Base-by-base conservation (phyloP, 2,797 vertebrate species). In the Parotocinclus haroldoi region DNA sequence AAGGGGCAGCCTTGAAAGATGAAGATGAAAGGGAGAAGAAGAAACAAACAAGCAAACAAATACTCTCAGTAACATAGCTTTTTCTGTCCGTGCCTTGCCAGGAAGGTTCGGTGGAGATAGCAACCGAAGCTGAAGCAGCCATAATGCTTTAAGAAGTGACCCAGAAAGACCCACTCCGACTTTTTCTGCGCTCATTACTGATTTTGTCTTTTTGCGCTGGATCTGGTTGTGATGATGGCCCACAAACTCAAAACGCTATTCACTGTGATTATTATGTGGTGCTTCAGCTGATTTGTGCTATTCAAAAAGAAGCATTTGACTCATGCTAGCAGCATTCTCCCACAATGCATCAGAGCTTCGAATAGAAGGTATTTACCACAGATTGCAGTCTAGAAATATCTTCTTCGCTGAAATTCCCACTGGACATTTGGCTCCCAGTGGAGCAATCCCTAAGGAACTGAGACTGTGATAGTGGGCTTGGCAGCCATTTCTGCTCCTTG, bases 41-140 rank as follows among this genome's bases (percentile, higher is more conserved):
- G 81, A 87, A 88, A 89, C 84, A 85, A 80, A 80, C 83, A 85
- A 84, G 86, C 87, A 89, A 89, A 89, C 86, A 89, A 85, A 85
- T 87, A 73, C 46, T 78, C 78, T 82, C 86, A 84, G 86, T 86
- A 80, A 89, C 85, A 85, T 77, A 83, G 83, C 81, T 83, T 84
- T 85, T 84, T 85, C 84, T 82, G 83, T 86, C 81, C 84, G 74
- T 62, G 82, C 76, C 72, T 17, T 76, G 64, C 81, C 58, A 68
- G 57, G 69, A 19, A 82, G 74, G 40, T 50, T 27, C 27, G 27
- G 5, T 27, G 27, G 27, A 69, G 69, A 12, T 66, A 48, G 39
- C 49, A 55, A 16, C 56, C 52, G 51, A 62, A 71, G 69, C 58
- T 58, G 51, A 58, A 50, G 62, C 67, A 52, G 45, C 38, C 65